Base-by-base conservation (phyloP, 2,113 vertebrate species). In the Siphamia tubifer region DNA sequence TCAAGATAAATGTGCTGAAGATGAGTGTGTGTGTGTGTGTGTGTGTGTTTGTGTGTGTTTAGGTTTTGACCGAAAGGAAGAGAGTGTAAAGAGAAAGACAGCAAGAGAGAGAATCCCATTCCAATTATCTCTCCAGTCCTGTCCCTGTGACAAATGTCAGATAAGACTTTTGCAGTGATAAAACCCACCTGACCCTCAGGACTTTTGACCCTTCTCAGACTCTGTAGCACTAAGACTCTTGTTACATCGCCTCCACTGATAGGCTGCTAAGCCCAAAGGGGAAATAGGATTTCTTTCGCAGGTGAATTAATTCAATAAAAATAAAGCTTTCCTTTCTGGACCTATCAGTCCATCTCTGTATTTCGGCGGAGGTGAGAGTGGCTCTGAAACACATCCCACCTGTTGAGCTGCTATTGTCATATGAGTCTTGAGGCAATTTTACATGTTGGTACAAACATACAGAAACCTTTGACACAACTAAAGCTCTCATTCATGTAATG, bases 101-200 rank as follows among this genome's bases (percentile, higher is more conserved):
- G 25, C 28, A 39, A 58, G 28, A 63, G 67, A 61, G 43, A 83
- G 54, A 65, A 79, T 77, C 67, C 61, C 39, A 75, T 81, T 85
- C 76, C 80, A 84, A 86, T 83, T 86, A 85, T 84, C 66, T 60
- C 68, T 40, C 43, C 25, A 39, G 64, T 56, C 70, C 39, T 52
- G 53, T 81, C 51, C 77, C 57, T 40, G 60, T 77, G 62, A 86
- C 74, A 77, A 79, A 77, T 78, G 77, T 78, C 83, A 76, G 84
- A 84, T 86, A 85, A 83, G 67, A 81, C 79, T 57, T 74, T 61
- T 52, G 38, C 40, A 12, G 36, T 61, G 75, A 84, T 80, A 82
- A 84, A 80, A 74, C 60, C 57, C 61, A 69, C 62, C 69, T 83
- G 79, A 81, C 71, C 68, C 72, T 42, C 30, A 57, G 39, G 77